Evolutionary conservation across 2,888 invertebrate genomes (phyloP).

Genomic region (Oxystoma pomonae): DNA sequence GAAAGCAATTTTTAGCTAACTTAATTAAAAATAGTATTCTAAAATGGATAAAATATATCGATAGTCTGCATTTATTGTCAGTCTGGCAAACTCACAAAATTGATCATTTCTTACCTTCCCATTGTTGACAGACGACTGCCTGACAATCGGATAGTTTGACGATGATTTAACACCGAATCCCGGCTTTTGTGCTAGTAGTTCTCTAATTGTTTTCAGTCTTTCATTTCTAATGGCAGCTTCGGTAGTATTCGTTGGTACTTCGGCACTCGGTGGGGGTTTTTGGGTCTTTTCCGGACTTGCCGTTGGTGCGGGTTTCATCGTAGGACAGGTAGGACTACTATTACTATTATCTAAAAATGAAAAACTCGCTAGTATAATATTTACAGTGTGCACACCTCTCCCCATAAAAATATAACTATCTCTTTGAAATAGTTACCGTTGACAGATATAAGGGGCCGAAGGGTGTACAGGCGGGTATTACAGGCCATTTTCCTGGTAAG

Average conservation of each 20-base stretch:
- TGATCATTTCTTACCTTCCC: constrained; percentile 50
- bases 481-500: no score
- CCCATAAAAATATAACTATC: no score
- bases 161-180: constrained; percentile 56
- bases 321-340: not conserved
- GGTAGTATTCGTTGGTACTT: not conserved
- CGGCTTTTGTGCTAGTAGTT: constrained; percentile 65
- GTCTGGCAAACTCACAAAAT: no score
- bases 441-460: no score
- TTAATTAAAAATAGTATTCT: no score
- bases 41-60: no score
- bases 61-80: no score
- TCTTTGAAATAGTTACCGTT: no score
- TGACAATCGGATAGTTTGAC: constrained; percentile 65
- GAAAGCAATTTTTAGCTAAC: no score
- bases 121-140: constrained; percentile 56
- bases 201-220: constrained; percentile 65
- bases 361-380: no score
- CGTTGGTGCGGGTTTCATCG: not conserved
- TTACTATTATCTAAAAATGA: constrained; percentile 11
- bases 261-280: constrained; percentile 28
- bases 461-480: no score
- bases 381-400: no score
- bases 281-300: constrained; percentile 27
- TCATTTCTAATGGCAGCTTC: constrained; percentile 49